These are phyloP conservation scores for Lamellibrachia luymesi DNA, from an alignment of 1,140 invertebrate genomes.

Conservation along the genomic window DNA sequence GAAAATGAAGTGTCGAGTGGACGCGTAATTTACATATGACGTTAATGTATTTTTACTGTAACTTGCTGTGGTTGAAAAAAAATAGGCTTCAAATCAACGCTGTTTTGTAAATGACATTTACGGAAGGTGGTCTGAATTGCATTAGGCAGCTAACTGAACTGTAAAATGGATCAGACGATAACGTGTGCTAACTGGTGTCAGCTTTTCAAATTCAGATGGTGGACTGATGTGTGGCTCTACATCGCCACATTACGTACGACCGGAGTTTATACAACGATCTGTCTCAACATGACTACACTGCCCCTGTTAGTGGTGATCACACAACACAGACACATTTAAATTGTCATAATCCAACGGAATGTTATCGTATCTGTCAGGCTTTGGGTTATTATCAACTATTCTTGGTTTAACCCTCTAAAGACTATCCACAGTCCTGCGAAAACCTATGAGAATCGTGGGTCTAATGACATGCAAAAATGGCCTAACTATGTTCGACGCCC, in stretches of 20 bases:
- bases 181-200: not conserved
- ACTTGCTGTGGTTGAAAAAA: not conserved
- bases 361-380: not conserved
- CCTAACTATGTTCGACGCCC: not conserved
- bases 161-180: not conserved
- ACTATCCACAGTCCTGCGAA: not conserved
- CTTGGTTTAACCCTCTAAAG: not conserved
- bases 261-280: not conserved
- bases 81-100: too few species aligned
- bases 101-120: too few species aligned
- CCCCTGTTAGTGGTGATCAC: too few species aligned
- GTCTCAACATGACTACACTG: not conserved
- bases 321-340: not conserved
- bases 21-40: not conserved
- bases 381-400: not conserved
- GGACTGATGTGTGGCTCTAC: not conserved
- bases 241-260: not conserved
- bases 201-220: not conserved
- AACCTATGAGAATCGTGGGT: not conserved
- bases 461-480: not conserved
- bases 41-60: not conserved
- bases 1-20: too few species aligned
- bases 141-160: not conserved
- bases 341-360: not conserved
- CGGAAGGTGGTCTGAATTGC: too few species aligned